Evolutionary conservation across 2,797 vertebrate species (phyloP).

Genomic region (Acrocephalus scirpaceus): DNA sequence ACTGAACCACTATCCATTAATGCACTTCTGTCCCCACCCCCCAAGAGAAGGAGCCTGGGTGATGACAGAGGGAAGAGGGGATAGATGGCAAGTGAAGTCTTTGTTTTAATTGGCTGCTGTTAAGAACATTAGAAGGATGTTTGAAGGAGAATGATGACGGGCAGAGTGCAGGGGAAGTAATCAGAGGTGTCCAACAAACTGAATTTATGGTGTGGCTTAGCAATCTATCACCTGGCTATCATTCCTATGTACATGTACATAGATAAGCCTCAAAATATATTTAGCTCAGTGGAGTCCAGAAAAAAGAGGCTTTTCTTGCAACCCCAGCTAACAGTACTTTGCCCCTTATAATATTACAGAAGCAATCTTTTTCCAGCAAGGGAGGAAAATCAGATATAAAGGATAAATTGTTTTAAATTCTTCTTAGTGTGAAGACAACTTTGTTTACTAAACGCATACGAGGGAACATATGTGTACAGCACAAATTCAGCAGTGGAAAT

Average conservation of each 20-base stretch:
- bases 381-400: background rate
- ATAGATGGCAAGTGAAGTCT: constrained; percentile 16
- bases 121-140: constrained; percentile 62
- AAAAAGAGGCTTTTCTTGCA: background rate
- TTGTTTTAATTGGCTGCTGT: constrained; percentile 59
- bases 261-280: constrained; percentile 1
- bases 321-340: background rate
- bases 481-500: constrained; percentile 24
- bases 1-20: background rate
- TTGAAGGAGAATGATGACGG: constrained; percentile 35
- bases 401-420: background rate
- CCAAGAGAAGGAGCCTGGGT: background rate
- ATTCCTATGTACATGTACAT: background rate
- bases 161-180: constrained; percentile 59
- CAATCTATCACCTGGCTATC: constrained; percentile 32
- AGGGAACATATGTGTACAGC: background rate
- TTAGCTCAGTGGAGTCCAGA: background rate
- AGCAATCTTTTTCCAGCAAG: background rate
- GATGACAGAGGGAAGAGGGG: background rate
- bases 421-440: constrained; percentile 10
- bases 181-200: constrained; percentile 17
- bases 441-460: background rate
- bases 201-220: constrained; percentile 46
- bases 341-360: background rate
- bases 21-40: background rate